Conservation (phyloP, 2,888 invertebrate species). For the Eristalis intricaria region DNA sequence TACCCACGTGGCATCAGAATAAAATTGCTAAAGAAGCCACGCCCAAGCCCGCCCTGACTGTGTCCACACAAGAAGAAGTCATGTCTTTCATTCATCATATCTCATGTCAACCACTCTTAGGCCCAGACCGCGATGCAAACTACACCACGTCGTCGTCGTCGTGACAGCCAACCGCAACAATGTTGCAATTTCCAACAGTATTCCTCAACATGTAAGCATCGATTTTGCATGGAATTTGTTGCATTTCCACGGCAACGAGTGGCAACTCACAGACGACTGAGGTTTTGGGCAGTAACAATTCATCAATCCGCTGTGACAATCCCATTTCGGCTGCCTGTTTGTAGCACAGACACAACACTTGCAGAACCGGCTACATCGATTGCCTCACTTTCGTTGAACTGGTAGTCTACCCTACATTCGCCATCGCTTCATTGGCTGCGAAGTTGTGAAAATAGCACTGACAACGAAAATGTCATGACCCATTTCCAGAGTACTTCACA, state of each 20-base stretch:
- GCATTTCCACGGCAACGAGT: not conserved
- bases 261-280: not conserved
- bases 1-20: too few species aligned
- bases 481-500: conserved; percentile 29
- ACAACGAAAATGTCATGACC: conserved; percentile 38
- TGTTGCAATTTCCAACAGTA: not conserved
- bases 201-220: not conserved
- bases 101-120: not conserved
- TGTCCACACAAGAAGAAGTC: too few species aligned
- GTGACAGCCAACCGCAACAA: not conserved
- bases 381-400: not conserved
- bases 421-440: not conserved
- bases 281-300: not conserved
- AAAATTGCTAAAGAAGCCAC: too few species aligned
- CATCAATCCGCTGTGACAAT: not conserved
- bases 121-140: not conserved
- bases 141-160: not conserved
- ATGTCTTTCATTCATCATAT: too few species aligned
- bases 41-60: too few species aligned
- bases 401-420: not conserved
- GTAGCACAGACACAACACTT: not conserved
- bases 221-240: not conserved
- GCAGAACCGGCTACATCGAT: not conserved
- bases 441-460: not conserved
- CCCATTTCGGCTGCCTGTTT: not conserved